Conservation (phyloP, 2,113 vertebrate species). For the Typhlomys cinereus region DNA sequence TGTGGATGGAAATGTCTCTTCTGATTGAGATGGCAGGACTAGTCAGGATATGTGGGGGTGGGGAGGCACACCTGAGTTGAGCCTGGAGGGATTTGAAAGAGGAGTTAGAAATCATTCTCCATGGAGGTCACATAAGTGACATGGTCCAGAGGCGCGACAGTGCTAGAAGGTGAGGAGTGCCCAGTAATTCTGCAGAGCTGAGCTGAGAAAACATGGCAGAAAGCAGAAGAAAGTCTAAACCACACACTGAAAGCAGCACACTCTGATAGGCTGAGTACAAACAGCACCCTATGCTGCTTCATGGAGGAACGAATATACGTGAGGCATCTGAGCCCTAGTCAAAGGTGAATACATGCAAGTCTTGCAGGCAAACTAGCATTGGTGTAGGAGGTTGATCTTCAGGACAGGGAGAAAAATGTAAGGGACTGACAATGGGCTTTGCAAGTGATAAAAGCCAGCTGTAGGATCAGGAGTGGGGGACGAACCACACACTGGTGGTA, state of each 20-base stretch:
- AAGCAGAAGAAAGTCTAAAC: background rate
- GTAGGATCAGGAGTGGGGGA: background rate
- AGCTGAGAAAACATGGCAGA: too few species aligned
- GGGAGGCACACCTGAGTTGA: background rate
- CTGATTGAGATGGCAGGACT: background rate
- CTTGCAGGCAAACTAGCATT: background rate
- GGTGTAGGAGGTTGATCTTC: background rate
- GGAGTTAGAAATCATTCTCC: background rate
- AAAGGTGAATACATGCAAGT: background rate
- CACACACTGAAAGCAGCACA: fast-evolving
- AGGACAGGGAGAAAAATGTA: too few species aligned
- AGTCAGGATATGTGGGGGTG: too few species aligned
- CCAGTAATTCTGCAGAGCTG: background rate
- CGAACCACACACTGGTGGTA: too few species aligned
- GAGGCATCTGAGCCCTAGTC: background rate
- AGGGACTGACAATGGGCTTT: fast-evolving
- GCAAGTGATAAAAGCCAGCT: background rate
- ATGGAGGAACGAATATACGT: background rate
- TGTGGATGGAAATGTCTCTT: background rate
- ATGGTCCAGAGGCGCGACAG: fast-evolving
- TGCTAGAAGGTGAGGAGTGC: background rate
- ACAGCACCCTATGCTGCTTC: too few species aligned
- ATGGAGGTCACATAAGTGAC: background rate
- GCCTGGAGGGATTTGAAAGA: background rate
- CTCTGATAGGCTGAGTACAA: fast-evolving